Conservation (phyloP, 2,888 invertebrate genomes). For the Euzetes globulus region DNA sequence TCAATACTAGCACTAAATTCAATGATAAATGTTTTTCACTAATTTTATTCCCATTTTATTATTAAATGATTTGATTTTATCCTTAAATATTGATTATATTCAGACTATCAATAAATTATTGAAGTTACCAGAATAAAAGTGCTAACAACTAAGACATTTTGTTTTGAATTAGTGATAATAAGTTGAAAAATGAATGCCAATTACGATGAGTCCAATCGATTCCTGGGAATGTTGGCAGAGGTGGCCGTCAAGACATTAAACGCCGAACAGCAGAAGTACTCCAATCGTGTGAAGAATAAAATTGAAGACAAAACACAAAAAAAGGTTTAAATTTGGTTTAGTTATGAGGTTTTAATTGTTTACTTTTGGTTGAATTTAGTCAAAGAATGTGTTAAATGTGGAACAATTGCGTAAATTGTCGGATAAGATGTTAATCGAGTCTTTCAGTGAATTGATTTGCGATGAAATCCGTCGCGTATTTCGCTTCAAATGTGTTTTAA, state of each 20-base stretch:
- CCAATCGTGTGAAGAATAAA: neutral
- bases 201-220: slow-evolving; percentile 3
- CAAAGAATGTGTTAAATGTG: slow-evolving; percentile 30
- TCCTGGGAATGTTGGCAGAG: slow-evolving; percentile 29
- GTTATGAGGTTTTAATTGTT: neutral
- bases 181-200: neutral
- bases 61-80: too few relatives aligned
- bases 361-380: neutral
- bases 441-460: slow-evolving; percentile 52
- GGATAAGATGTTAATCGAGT: slow-evolving; percentile 47
- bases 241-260: slow-evolving; percentile 25
- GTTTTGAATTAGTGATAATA: neutral
- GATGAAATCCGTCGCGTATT: slow-evolving; percentile 54
- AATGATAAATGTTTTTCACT: too few relatives aligned
- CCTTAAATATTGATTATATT: too few relatives aligned
- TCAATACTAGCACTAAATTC: too few relatives aligned
- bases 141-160: too few relatives aligned
- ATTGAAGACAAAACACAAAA: neutral
- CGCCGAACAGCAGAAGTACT: slow-evolving; percentile 25
- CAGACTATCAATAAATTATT: too few relatives aligned
- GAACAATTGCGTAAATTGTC: slow-evolving; percentile 38
- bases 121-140: too few relatives aligned
- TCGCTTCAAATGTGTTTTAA: slow-evolving; percentile 52
- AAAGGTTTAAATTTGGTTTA: neutral
- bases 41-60: too few relatives aligned